Percentiles rank a stretch among this genome's conserved stretches.
These are phyloP conservation scores for Dolichoris vasculosae DNA, from an alignment of 1,140 invertebrate genomes.

Conservation along the genomic window DNA sequence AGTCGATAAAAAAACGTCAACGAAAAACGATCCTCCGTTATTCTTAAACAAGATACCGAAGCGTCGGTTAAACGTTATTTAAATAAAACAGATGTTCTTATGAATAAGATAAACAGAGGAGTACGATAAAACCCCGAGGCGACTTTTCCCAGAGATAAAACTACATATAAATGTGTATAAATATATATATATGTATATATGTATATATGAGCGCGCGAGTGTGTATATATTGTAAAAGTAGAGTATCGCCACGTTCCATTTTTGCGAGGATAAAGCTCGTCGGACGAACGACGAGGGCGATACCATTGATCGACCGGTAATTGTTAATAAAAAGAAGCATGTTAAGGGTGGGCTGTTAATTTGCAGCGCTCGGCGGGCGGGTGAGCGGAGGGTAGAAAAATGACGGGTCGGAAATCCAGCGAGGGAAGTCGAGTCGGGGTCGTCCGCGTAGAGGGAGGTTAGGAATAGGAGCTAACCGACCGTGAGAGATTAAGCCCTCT, in stretches of 20 bases:
- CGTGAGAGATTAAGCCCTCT: constrained; percentile 75
- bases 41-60: too few relatives aligned
- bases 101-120: too few relatives aligned
- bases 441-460: constrained; percentile 15
- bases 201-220: too few relatives aligned
- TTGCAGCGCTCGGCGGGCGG: neutral
- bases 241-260: neutral
- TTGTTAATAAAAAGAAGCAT: constrained; percentile 27
- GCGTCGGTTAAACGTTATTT: too few relatives aligned
- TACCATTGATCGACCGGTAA: neutral
- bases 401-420: constrained; percentile 15
- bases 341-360: constrained; percentile 38
- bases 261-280: neutral
- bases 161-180: too few relatives aligned
- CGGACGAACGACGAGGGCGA: neutral
- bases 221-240: neutral
- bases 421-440: constrained; percentile 4
- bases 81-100: too few relatives aligned
- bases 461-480: constrained; percentile 73
- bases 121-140: too few relatives aligned
- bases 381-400: neutral
- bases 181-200: neutral
- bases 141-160: too few relatives aligned
- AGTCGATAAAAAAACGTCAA: too few relatives aligned
- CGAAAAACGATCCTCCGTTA: too few relatives aligned